Percentiles rank a stretch among this genome's conserved stretches.
phyloP scores from a whole-genome alignment of 2,888 invertebrate species.

The Apocheima hispidaria region DNA sequence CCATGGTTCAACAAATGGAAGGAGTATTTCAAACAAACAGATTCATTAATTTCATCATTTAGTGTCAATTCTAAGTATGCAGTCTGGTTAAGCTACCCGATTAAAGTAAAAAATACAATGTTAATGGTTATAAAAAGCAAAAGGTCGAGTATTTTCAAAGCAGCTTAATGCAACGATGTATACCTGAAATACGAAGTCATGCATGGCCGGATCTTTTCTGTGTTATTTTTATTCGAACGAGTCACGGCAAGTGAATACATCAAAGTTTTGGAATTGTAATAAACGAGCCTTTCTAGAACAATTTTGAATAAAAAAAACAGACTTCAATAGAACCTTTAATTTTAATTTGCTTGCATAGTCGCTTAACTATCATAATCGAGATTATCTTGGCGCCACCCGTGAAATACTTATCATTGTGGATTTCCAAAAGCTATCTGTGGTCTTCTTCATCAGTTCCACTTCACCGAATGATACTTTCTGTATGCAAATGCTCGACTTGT shows the following conservation, averaged over 20 bases:
- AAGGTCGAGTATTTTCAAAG: slow-evolving; percentile 50
- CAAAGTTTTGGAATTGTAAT: slow-evolving; percentile 36
- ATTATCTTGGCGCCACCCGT: too few species aligned
- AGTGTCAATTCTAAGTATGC: background rate
- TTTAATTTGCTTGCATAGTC: too few species aligned
- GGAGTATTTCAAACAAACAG: background rate
- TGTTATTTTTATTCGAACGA: slow-evolving; percentile 56
- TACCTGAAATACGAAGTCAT: slow-evolving; percentile 49
- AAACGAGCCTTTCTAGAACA: background rate
- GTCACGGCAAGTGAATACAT: slow-evolving; percentile 54
- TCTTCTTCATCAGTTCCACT: too few species aligned
- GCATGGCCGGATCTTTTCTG: slow-evolving; percentile 63
- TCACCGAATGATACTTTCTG: too few species aligned
- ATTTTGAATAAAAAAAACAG: too few species aligned
- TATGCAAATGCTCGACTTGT: too few species aligned
- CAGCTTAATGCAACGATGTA: slow-evolving; percentile 52
- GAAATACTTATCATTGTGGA: too few species aligned
- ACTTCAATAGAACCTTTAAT: too few species aligned
- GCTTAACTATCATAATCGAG: too few species aligned
- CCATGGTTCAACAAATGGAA: background rate
- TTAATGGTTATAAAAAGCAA: slow-evolving; percentile 34
- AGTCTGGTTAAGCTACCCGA: slow-evolving; percentile 13
- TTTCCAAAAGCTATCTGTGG: too few species aligned
- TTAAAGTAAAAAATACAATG: slow-evolving; percentile 22
- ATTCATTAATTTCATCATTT: slow-evolving; percentile 11